phyloP scores from a whole-genome alignment of 2,113 vertebrate species.

The Todiramphus saurophagus region DNA sequence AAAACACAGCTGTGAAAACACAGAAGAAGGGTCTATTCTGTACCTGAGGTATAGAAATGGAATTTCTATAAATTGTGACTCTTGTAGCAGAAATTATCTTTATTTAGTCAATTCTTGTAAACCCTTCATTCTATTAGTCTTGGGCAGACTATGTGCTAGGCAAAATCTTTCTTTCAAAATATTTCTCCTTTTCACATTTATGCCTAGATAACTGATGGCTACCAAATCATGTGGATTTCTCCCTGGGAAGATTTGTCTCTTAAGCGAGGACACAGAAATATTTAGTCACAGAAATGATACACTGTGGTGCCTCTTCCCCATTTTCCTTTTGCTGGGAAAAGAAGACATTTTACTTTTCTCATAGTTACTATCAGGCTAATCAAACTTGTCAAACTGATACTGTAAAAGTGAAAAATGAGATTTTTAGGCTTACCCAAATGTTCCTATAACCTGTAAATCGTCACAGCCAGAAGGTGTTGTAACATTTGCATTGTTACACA shows the following conservation, averaged over 20 bases:
- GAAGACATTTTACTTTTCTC: background rate
- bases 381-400: background rate
- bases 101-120: background rate
- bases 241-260: background rate
- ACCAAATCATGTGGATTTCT: background rate
- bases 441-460: background rate
- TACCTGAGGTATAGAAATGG: background rate
- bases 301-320: background rate
- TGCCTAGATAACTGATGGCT: background rate
- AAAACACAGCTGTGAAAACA: background rate
- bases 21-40: background rate
- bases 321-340: background rate
- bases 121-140: background rate
- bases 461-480: background rate
- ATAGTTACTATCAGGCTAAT: background rate
- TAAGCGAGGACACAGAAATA: background rate
- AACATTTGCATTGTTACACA: conserved; percentile 28
- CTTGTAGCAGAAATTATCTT: background rate
- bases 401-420: background rate
- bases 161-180: background rate
- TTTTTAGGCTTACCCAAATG: background rate
- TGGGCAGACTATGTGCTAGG: background rate
- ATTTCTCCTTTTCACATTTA: background rate
- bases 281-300: background rate
- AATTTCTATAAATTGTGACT: background rate